These are phyloP conservation scores for Laticauda colubrina DNA, from an alignment of 2,113 vertebrate species.

Conservation along the genomic window DNA sequence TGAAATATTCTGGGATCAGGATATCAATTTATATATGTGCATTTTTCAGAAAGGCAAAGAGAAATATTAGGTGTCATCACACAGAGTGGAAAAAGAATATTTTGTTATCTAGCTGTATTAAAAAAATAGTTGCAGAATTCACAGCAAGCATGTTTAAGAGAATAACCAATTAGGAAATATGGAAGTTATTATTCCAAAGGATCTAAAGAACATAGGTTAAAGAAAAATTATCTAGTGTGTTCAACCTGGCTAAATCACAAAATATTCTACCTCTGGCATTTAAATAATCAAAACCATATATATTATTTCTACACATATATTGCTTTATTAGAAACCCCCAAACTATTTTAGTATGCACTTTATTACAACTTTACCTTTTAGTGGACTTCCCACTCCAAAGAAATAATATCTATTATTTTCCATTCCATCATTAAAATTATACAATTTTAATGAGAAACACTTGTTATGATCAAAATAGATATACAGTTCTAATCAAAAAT, in stretches of 20 bases:
- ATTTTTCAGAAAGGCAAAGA: background rate
- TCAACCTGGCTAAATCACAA: background rate
- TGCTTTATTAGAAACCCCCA: background rate
- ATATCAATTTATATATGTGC: background rate
- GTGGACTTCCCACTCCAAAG: background rate
- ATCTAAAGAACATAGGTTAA: background rate
- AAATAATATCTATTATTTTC: background rate
- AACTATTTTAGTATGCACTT: background rate
- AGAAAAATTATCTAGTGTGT: background rate
- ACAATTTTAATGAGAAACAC: conserved; percentile 15
- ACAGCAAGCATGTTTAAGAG: background rate
- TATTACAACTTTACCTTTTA: background rate
- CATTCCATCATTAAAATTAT: conserved; percentile 10
- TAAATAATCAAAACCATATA: background rate
- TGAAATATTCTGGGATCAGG: background rate
- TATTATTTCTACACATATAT: conserved; percentile 11
- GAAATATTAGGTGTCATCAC: background rate
- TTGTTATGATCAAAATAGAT: conserved; percentile 1
- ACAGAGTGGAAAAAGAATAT: background rate
- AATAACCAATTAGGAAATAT: background rate
- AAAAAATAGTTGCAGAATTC: background rate
- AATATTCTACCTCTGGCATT: background rate
- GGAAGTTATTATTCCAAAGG: background rate
- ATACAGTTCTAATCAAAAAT: conserved; percentile 24
- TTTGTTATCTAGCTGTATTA: background rate